Conservation (phyloP, 2,888 invertebrate genomes). For the Craniophora ligustri region DNA sequence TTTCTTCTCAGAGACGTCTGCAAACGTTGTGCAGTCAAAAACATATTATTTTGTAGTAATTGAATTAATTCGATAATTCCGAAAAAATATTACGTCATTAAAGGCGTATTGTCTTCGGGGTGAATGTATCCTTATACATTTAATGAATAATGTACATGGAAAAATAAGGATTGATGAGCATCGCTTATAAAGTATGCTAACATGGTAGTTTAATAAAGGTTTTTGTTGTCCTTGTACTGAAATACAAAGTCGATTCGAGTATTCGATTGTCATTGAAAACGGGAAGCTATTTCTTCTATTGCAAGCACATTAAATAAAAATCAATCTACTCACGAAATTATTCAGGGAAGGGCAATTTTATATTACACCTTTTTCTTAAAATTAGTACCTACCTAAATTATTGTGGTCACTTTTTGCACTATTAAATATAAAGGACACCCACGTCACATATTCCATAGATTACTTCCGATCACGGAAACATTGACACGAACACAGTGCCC, state of each 20-base stretch:
- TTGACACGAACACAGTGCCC: slow-evolving; percentile 56
- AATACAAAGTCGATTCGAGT: too few relatives aligned
- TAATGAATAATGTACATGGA: slow-evolving; percentile 44
- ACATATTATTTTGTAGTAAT: slow-evolving; percentile 48
- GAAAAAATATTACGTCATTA: slow-evolving; percentile 47
- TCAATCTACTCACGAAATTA: slow-evolving; percentile 7
- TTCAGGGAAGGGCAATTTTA: slow-evolving; percentile 45
- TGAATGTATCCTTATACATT: slow-evolving; percentile 32
- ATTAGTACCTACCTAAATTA: too few relatives aligned
- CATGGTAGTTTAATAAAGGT: slow-evolving; percentile 22
- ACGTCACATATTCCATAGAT: slow-evolving; percentile 59
- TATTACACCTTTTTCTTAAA: slow-evolving; percentile 45
- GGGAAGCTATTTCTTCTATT: too few relatives aligned
- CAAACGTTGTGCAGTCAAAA: slow-evolving; percentile 35
- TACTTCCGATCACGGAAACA: slow-evolving; percentile 79
- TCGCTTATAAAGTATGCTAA: slow-evolving; percentile 32
- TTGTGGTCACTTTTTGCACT: slow-evolving; percentile 64
- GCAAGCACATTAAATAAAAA: not conserved
- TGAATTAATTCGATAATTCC: slow-evolving; percentile 56
- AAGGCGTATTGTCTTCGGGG: slow-evolving; percentile 39
- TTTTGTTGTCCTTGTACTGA: not conserved
- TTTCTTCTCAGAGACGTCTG: slow-evolving; percentile 20
- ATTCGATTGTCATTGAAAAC: too few relatives aligned
- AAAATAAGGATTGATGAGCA: slow-evolving; percentile 37
- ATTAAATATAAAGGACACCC: slow-evolving; percentile 62